Evolutionary conservation across 1,140 invertebrate species (phyloP).

Genomic region (Fragariocoptes setiger): DNA sequence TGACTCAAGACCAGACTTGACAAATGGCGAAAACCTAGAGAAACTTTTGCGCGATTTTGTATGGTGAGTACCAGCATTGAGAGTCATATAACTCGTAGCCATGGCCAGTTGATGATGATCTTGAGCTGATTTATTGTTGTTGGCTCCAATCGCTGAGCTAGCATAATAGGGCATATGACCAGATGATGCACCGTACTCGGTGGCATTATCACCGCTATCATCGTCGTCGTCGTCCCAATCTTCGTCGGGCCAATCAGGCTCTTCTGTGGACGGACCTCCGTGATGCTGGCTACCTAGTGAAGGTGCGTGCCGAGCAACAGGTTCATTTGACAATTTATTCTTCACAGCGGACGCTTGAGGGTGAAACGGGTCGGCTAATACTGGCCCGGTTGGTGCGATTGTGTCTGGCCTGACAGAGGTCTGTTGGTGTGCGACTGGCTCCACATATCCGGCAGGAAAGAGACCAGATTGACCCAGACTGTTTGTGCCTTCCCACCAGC

Average conservation of each 20-base stretch:
- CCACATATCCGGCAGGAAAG: conserved; percentile 71
- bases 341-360: too few relatives aligned
- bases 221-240: conserved; percentile 56
- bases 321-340: background rate
- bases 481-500: conserved; percentile 38
- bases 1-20: conserved; percentile 61
- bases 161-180: too few relatives aligned
- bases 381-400: too few relatives aligned
- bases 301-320: background rate
- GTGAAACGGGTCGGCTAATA: too few relatives aligned
- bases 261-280: background rate
- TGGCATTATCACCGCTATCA: conserved; percentile 27
- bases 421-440: conserved; percentile 16
- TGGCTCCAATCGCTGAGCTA: too few relatives aligned
- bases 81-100: too few relatives aligned
- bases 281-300: background rate
- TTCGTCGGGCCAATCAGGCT: conserved; percentile 20
- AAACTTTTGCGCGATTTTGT: conserved; percentile 31
- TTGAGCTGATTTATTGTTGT: too few relatives aligned
- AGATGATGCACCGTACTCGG: conserved; percentile 16
- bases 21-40: conserved; percentile 59
- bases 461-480: conserved; percentile 40
- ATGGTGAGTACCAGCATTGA: too few relatives aligned
- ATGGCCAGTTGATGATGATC: too few relatives aligned
- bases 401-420: too few relatives aligned